Base-by-base conservation (phyloP, 2,888 invertebrate genomes). In the Cacoxenus indagator region DNA sequence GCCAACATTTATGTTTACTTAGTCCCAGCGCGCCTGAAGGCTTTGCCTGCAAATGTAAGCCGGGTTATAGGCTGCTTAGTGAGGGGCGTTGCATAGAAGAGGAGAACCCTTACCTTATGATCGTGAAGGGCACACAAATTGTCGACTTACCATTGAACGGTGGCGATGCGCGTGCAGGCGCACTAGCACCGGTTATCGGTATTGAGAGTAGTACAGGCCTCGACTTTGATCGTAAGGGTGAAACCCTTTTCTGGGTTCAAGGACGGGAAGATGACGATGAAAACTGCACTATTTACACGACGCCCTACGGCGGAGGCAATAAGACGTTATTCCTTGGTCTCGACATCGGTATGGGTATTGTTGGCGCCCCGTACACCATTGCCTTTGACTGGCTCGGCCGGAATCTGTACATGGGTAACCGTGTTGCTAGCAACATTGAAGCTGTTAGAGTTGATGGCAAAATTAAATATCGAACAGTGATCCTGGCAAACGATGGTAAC, bases 371-470 rank as follows among this genome's bases (percentile, higher is more conserved):
- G 0, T 95, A 95, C 43, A 92, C 95, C 0, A 92, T 99, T 48
- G 98, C 98, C 0, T 95, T 98, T 83, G 99, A 99, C 87, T 99
- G 99, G 98, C 90, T 98, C 24, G 98, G 98, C 3, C 90, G 97
- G 67, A 99, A 99, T 89, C 87, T 99, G 43, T 98, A 94, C 86
- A 93, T 98, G 87, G 97, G 96, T 27, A 98, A 98, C 84, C 92
- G 94, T 45, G 90, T 93, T 2, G 95, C 96, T 1, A 95, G 96
- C 67, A 97, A 96, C 75, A 94, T 99, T 73, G 97, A 98, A 89
- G 92, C 96, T 1, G 91, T 97, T 0, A 91, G 94, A 75, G 92
- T 96, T 1, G 96, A 96, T 82, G 95, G 96, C 0, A 94, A 96
- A 85, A 90, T 91, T 0, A 93, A 94, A 83, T 95, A 94, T 86